A percentile compares a stretch with the other conserved stretches of the same genome.
Conservation (phyloP, 2,797 vertebrate genomes). For the Tenualosa ilisha region DNA sequence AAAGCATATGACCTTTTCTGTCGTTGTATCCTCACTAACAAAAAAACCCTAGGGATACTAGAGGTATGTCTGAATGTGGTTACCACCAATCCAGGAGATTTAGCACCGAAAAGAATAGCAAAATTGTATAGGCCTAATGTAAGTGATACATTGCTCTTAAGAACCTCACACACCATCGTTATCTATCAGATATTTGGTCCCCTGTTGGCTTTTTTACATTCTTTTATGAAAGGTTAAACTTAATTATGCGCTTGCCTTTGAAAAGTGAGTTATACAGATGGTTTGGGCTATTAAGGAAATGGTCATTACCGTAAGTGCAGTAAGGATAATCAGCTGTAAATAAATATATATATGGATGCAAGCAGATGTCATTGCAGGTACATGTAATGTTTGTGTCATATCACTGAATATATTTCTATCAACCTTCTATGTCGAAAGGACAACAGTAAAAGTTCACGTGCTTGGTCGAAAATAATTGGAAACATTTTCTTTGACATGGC, state of each 20-base stretch:
- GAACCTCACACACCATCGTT: neutral
- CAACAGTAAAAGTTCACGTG: neutral
- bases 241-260: conserved; percentile 53
- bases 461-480: neutral
- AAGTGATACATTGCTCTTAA: neutral
- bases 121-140: neutral
- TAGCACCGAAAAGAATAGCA: neutral
- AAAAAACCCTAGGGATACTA: neutral
- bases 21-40: neutral
- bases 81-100: neutral
- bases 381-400: neutral
- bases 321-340: conserved; percentile 2
- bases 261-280: conserved; percentile 55
- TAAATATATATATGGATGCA: conserved; percentile 1
- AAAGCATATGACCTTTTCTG: conserved; percentile 15
- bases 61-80: neutral
- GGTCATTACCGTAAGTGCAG: conserved; percentile 37
- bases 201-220: conserved; percentile 7
- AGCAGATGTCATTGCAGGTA: conserved; percentile 18
- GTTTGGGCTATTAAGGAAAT: conserved; percentile 51
- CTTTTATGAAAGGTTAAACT: conserved; percentile 48
- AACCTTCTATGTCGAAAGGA: neutral
- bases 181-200: neutral
- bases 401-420: neutral
- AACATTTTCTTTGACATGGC: neutral